Percentiles rank a stretch among this genome's conserved stretches.
These are phyloP conservation scores for Manacus vitellinus DNA, from an alignment of 2,113 vertebrate genomes.

Conservation along the genomic window DNA sequence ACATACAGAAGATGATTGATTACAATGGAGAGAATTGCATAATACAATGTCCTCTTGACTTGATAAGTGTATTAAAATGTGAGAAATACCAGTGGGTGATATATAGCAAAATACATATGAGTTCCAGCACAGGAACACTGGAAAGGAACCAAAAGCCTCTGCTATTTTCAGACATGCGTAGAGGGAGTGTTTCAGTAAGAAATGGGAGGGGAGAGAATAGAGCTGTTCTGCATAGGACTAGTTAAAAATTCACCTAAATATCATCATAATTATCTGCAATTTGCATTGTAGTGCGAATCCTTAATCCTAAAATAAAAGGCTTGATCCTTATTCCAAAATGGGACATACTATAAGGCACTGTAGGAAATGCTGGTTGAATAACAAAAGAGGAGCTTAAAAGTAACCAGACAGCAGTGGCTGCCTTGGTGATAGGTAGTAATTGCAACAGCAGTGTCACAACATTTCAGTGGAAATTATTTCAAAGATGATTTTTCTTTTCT, in stretches of 20 bases:
- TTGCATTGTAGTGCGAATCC: not conserved
- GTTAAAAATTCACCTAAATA: not conserved
- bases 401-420: not conserved
- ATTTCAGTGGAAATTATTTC: not conserved
- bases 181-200: not conserved
- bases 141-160: not conserved
- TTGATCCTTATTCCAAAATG: not conserved
- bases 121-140: not conserved
- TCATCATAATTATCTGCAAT: not conserved
- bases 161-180: not conserved
- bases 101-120: not conserved
- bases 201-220: not conserved
- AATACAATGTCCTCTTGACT: slow-evolving; percentile 13
- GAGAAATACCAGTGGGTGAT: not conserved
- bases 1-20: slow-evolving; percentile 32
- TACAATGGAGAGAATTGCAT: not conserved
- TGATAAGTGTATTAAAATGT: slow-evolving; percentile 18
- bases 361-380: not conserved
- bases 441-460: not conserved
- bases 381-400: not conserved
- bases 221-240: not conserved
- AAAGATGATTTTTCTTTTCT: not conserved
- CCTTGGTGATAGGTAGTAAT: not conserved
- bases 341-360: rapidly evolving
- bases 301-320: not conserved